Evolutionary conservation across 1,140 invertebrate genomes (phyloP).

Genomic region (Glossosoma conforme): DNA sequence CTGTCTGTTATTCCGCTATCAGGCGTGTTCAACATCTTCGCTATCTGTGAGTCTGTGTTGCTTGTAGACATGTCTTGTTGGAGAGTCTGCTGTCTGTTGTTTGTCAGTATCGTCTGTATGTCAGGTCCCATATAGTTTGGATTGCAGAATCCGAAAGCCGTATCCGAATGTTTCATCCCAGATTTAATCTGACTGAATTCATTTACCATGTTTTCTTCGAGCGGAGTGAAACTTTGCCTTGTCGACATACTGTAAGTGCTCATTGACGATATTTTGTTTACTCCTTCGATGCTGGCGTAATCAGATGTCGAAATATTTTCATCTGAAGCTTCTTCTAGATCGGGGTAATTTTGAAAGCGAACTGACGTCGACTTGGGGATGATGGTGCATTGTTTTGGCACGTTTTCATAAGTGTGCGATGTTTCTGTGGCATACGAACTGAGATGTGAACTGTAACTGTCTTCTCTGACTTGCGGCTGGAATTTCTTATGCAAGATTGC

Average conservation of each 20-base stretch:
- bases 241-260: constrained; percentile 46
- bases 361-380: constrained; percentile 63
- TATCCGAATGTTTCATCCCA: constrained; percentile 37
- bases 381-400: constrained; percentile 52
- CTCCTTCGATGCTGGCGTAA: constrained; percentile 68
- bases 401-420: constrained; percentile 56
- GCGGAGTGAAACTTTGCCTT: constrained; percentile 32
- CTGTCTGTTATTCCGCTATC: constrained; percentile 52
- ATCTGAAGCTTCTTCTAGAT: constrained; percentile 55
- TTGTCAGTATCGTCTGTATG: constrained; percentile 42
- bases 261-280: constrained; percentile 52
- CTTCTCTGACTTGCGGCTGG: constrained; percentile 47
- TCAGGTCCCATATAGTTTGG: constrained; percentile 69
- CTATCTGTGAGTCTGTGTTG: constrained; percentile 34
- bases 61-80: constrained; percentile 22
- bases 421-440: constrained; percentile 36
- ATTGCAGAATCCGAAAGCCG: constrained; percentile 64
- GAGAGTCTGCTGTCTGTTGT: constrained; percentile 36
- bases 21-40: constrained; percentile 49
- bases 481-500: constrained; percentile 45
- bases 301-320: constrained; percentile 66
- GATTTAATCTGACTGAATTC: constrained; percentile 14
- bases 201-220: constrained; percentile 37
- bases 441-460: constrained; percentile 57
- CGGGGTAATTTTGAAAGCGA: constrained; percentile 49